Evolutionary conservation across 2,797 vertebrate species (phyloP).

Genomic region (Amniataba percoides): DNA sequence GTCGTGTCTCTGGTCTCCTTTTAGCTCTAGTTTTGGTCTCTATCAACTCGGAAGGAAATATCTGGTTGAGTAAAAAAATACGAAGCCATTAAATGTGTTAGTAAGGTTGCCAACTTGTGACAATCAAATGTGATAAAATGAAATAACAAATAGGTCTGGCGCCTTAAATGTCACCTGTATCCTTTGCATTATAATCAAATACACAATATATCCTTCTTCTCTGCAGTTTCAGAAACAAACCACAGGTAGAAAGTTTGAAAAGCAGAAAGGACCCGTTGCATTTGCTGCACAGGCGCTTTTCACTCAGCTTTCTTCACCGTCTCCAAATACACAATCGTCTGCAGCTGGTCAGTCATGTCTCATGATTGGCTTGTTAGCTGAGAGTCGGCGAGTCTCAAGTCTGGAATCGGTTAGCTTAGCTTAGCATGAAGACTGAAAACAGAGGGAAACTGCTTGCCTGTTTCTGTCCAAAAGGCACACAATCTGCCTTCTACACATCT

Average conservation of each 20-base stretch:
- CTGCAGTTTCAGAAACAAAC: not conserved
- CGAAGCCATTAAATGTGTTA: not conserved
- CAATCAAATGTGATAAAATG: not conserved
- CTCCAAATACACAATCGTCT: conserved; percentile 26
- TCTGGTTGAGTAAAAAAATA: not conserved
- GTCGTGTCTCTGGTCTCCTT: not conserved
- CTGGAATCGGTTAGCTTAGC: not conserved
- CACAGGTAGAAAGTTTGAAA: not conserved
- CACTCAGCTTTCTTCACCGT: not conserved
- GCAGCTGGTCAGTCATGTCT: conserved; percentile 33
- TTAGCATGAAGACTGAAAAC: not conserved
- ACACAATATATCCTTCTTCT: not conserved
- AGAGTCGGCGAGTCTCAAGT: no score
- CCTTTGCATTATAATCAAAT: not conserved
- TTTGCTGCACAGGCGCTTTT: not conserved
- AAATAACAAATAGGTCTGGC: not conserved
- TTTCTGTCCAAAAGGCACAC: conserved; percentile 6
- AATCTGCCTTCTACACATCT: not conserved
- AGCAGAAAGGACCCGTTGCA: not conserved
- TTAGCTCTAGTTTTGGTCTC: not conserved
- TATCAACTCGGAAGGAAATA: not conserved
- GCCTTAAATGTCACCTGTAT: not conserved
- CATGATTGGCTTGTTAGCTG: conserved; percentile 21
- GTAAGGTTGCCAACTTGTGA: not conserved
- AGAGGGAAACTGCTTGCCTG: not conserved